Conservation (phyloP, 2,888 invertebrate genomes). For the Nebria brevicollis region DNA sequence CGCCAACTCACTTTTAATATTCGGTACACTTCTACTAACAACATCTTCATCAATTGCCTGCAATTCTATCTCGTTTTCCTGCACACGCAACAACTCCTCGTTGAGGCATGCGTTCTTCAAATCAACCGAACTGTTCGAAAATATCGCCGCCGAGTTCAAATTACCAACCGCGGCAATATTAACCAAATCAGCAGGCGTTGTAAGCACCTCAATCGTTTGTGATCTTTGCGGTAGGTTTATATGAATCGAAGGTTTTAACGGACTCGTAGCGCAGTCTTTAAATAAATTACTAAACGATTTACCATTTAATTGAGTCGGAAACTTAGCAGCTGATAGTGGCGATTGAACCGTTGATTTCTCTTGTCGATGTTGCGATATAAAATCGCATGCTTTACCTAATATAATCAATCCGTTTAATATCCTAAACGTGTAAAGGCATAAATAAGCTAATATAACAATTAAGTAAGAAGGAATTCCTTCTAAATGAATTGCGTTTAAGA, state of each 20-base stretch:
- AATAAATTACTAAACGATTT: conserved; percentile 52
- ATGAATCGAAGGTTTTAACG: conserved; percentile 54
- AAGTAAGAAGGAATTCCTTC: conserved; percentile 76
- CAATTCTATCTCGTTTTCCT: conserved; percentile 59
- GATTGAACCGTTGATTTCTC: conserved; percentile 62
- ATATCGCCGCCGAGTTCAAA: conserved; percentile 75
- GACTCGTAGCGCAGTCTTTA: conserved; percentile 61
- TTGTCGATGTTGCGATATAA: conserved; percentile 79
- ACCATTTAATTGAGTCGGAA: conserved; percentile 51
- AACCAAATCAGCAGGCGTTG: neutral
- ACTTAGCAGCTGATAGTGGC: conserved; percentile 55
- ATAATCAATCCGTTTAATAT: conserved; percentile 89
- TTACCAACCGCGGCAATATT: conserved; percentile 17
- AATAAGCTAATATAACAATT: conserved; percentile 78
- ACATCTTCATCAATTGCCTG: conserved; percentile 64
- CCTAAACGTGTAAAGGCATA: conserved; percentile 78
- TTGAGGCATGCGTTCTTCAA: conserved; percentile 84
- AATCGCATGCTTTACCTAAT: conserved; percentile 88
- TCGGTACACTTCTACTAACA: conserved; percentile 71
- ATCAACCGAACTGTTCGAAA: conserved; percentile 88
- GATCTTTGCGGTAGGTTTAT: conserved; percentile 36
- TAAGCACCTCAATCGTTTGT: conserved; percentile 48
- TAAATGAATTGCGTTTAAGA: conserved; percentile 83
- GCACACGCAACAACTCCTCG: conserved; percentile 73
- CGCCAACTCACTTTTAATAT: conserved; percentile 65